Evolutionary conservation across 2,113 vertebrate genomes (phyloP).

Genomic region (Solenodon paradoxus): DNA sequence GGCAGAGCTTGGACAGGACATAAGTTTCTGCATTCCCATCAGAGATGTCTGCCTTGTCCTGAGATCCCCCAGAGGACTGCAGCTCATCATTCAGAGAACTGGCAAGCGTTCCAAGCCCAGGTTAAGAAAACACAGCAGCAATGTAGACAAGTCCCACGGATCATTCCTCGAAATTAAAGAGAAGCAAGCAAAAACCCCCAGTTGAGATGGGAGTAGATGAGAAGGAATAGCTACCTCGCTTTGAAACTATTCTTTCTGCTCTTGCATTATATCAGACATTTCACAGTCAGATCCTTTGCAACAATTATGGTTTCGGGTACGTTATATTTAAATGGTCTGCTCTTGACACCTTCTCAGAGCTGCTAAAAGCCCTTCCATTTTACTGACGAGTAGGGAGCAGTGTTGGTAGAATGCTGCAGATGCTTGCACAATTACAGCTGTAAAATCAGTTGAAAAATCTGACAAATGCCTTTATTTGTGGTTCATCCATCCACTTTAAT

Average conservation of each 20-base stretch:
- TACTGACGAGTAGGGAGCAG: slow-evolving; percentile 63
- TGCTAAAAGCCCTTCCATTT: slow-evolving; percentile 78
- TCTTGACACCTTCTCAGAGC: slow-evolving; percentile 76
- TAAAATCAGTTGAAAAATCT: slow-evolving; percentile 63
- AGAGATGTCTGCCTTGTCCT: background rate
- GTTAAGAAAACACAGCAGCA: background rate
- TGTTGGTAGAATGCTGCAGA: slow-evolving; percentile 62
- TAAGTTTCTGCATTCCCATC: background rate
- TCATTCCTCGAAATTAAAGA: slow-evolving; percentile 40
- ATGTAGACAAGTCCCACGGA: background rate
- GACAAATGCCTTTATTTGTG: slow-evolving; percentile 54
- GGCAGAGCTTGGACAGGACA: background rate
- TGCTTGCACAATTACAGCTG: slow-evolving; percentile 57
- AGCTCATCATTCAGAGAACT: background rate
- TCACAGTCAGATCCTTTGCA: slow-evolving; percentile 61
- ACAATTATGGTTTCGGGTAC: slow-evolving; percentile 75
- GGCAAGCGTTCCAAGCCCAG: background rate
- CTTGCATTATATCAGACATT: slow-evolving; percentile 57
- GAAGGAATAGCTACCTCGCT: background rate
- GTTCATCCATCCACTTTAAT: slow-evolving; percentile 33
- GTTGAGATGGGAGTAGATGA: background rate
- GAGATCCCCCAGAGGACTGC: background rate
- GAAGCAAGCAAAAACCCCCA: background rate
- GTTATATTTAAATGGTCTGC: slow-evolving; percentile 65
- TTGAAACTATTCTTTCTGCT: slow-evolving; percentile 77